Conservation (phyloP, 2,797 vertebrate species). For the Enteromius afrohamiltoni region DNA sequence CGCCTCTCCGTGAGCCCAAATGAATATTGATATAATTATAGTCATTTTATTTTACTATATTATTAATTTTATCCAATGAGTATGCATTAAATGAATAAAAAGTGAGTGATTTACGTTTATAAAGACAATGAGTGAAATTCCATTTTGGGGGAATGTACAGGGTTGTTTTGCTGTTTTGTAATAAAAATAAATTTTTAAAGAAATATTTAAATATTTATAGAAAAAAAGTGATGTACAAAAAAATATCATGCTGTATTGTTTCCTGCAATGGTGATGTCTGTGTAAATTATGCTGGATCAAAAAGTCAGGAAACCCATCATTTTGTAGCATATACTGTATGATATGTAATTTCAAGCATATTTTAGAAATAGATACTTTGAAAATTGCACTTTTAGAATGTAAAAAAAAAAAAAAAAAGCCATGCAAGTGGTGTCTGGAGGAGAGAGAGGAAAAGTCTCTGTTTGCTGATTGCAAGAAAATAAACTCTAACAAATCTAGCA, state of each 20-base stretch:
- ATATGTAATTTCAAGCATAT: constrained; percentile 30
- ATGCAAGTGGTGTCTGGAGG: background rate
- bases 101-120: background rate
- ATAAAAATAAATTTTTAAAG: background rate
- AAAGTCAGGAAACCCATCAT: constrained; percentile 5
- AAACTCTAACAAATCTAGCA: background rate
- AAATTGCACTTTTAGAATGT: background rate
- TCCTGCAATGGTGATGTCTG: background rate
- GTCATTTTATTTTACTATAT: background rate
- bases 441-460: background rate
- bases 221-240: background rate
- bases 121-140: background rate
- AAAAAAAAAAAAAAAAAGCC: background rate
- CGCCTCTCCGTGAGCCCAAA: too few species aligned
- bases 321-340: background rate
- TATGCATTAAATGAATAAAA: background rate
- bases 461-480: constrained; percentile 7
- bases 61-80: background rate
- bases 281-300: background rate
- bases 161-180: background rate
- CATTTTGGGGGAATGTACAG: background rate
- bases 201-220: background rate
- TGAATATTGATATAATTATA: background rate
- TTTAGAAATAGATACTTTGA: background rate
- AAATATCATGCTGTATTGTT: background rate